Evolutionary conservation across 1,140 invertebrate species (phyloP).

Genomic region (Brachionus koreanus): DNA sequence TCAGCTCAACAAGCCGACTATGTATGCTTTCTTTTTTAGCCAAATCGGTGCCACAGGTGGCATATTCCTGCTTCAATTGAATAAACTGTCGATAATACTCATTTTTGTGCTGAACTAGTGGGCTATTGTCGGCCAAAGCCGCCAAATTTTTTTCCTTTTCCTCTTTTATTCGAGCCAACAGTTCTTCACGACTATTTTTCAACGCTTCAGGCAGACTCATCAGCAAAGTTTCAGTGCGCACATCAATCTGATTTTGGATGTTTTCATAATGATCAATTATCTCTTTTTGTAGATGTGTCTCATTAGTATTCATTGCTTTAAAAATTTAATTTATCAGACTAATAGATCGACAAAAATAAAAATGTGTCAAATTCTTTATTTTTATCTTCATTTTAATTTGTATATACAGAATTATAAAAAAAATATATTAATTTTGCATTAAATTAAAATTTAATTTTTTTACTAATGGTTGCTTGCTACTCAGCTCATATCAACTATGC

Average conservation of each 20-base stretch:
- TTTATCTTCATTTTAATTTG: background rate
- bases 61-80: constrained; percentile 15
- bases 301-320: background rate
- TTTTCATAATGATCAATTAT: constrained; percentile 42
- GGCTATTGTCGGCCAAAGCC: background rate
- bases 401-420: background rate
- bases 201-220: constrained; percentile 30
- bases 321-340: background rate
- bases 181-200: constrained; percentile 22
- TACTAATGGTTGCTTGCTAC: background rate
- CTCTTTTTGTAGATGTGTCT: background rate
- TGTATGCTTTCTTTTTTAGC: constrained; percentile 14
- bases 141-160: constrained; percentile 40
- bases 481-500: background rate
- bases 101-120: constrained; percentile 15
- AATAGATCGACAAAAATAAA: background rate
- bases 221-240: constrained; percentile 15
- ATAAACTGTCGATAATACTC: constrained; percentile 14
- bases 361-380: background rate
- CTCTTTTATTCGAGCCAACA: constrained; percentile 18
- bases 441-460: background rate
- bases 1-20: background rate
- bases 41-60: background rate
- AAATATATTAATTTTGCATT: background rate
- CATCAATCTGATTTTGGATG: constrained; percentile 8